Evolutionary conservation across 2,797 vertebrate genomes (phyloP).

Genomic region (Mustela erminea): DNA sequence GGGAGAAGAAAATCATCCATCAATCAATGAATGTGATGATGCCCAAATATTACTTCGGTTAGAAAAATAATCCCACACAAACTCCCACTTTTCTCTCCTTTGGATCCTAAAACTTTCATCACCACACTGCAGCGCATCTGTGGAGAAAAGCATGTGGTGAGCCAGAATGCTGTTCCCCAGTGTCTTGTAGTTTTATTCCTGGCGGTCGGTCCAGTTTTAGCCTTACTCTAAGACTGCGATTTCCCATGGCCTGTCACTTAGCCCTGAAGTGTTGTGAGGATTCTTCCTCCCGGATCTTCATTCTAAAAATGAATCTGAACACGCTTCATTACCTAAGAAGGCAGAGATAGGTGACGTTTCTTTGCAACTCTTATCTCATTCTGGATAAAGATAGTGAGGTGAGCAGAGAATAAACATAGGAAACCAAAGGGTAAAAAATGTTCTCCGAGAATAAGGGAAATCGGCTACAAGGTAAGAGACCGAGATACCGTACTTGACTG

Average conservation of each 20-base stretch:
- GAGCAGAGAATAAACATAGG: neutral
- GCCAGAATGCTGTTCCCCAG: neutral
- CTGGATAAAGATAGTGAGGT: constrained; percentile 1
- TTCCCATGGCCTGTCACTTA: neutral
- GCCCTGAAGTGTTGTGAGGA: constrained; percentile 11
- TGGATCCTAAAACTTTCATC: constrained; percentile 61
- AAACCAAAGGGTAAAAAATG: constrained; percentile 26
- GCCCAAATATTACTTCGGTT: constrained; percentile 71
- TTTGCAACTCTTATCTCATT: constrained; percentile 41
- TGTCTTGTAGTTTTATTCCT: neutral
- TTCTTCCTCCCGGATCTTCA: neutral
- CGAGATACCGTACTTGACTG: neutral
- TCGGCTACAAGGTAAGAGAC: neutral
- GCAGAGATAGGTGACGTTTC: neutral
- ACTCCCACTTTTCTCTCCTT: constrained; percentile 68
- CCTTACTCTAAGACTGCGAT: neutral
- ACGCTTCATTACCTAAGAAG: neutral
- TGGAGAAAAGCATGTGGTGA: neutral
- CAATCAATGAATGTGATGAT: constrained; percentile 62
- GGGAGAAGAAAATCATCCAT: neutral
- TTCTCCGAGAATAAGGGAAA: neutral
- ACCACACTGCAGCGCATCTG: neutral
- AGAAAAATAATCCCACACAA: constrained; percentile 67
- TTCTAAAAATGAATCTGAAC: constrained; percentile 52
- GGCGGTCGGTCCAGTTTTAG: neutral